A percentile compares a stretch with the other conserved stretches of the same genome.
phyloP scores from a whole-genome alignment of 2,888 invertebrate species.

The Malachius bipustulatus region DNA sequence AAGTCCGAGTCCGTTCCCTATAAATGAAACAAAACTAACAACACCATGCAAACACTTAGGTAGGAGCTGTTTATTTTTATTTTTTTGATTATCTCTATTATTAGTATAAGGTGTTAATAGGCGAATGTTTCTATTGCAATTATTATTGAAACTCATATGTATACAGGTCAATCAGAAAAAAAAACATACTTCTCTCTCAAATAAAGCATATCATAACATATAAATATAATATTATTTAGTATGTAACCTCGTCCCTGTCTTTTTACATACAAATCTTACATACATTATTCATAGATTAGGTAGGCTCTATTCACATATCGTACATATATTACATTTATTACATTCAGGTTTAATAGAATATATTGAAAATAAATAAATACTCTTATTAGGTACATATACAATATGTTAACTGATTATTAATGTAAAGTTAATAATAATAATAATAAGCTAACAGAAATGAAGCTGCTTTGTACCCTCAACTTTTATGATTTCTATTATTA shows the following conservation, averaged over 20 bases:
- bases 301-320: constrained; percentile 1
- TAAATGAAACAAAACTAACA: neutral
- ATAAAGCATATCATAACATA: neutral
- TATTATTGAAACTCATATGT: too few species aligned
- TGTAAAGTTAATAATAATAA: too few species aligned
- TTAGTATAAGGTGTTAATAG: neutral
- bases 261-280: constrained; percentile 1
- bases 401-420: too few species aligned
- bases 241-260: constrained; percentile 1
- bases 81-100: neutral
- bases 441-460: too few species aligned
- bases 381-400: neutral
- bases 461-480: too few species aligned
- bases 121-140: neutral
- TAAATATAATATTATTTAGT: neutral
- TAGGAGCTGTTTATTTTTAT: neutral
- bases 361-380: neutral
- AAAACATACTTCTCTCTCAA: neutral
- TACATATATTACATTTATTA: neutral
- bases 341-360: neutral
- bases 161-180: too few species aligned
- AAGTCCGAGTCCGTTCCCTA: too few species aligned
- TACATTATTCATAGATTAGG: too few species aligned
- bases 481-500: too few species aligned
- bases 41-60: neutral